These are phyloP conservation scores for Hyperoplus immaculatus DNA, from an alignment of 2,797 vertebrate species.

Conservation along the genomic window DNA sequence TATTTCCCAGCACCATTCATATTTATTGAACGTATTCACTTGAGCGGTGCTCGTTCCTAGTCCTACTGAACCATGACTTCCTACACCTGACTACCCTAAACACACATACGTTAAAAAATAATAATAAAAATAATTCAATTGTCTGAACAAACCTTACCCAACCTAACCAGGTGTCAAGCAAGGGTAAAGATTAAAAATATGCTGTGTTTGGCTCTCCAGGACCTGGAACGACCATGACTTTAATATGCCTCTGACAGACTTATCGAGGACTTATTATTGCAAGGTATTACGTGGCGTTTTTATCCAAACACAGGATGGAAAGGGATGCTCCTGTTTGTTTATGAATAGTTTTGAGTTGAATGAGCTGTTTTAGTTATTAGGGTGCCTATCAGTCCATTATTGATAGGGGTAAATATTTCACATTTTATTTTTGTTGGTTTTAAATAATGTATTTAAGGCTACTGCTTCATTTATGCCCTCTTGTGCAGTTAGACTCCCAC, in stretches of 20 bases:
- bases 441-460: too few relatives aligned
- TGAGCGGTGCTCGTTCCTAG: background rate
- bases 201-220: background rate
- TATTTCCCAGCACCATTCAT: background rate
- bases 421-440: too few relatives aligned
- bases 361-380: background rate
- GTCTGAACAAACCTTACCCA: background rate
- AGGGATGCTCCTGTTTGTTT: background rate
- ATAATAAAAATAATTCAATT: too few relatives aligned
- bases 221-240: background rate
- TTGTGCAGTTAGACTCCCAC: too few relatives aligned
- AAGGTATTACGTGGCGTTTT: background rate
- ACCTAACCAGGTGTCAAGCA: background rate
- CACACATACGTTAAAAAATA: too few relatives aligned
- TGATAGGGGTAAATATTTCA: background rate
- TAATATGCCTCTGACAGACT: background rate
- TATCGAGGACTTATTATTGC: too few relatives aligned
- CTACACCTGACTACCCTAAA: background rate
- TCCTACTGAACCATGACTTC: background rate
- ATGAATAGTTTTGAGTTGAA: background rate
- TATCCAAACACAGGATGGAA: background rate
- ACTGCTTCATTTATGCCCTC: too few relatives aligned
- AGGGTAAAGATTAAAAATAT: background rate
- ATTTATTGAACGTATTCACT: accelerated
- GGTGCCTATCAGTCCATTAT: background rate